Conservation (phyloP, 2,113 vertebrate genomes). For the Loxodonta africana region DNA sequence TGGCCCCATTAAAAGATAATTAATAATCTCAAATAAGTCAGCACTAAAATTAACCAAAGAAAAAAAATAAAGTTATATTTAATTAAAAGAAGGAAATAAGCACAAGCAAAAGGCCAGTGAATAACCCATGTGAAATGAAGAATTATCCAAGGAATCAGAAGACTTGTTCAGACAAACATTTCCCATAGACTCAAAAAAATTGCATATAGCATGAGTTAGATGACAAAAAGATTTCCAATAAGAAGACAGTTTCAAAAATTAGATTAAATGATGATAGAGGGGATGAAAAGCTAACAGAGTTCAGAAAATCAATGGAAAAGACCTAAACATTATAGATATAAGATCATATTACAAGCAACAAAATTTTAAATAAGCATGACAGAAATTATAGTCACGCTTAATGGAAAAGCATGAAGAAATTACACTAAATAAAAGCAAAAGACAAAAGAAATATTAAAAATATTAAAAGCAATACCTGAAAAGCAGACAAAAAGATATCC, state of each 20-base stretch:
- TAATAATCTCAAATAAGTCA: neutral
- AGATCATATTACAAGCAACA: slow-evolving; percentile 49
- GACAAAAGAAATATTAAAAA: slow-evolving; percentile 26
- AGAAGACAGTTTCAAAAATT: neutral
- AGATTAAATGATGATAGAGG: neutral
- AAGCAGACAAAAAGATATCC: neutral
- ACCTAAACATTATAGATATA: neutral
- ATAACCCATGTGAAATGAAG: neutral
- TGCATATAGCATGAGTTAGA: neutral
- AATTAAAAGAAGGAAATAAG: slow-evolving; percentile 19
- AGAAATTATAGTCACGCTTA: neutral
- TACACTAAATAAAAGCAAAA: slow-evolving; percentile 29
- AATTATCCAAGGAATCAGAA: neutral
- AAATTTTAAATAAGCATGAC: neutral
- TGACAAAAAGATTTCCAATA: neutral
- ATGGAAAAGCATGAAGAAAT: slow-evolving; percentile 20
- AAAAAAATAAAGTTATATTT: neutral
- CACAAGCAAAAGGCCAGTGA: neutral
- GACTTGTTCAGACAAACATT: neutral
- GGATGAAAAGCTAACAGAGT: neutral
- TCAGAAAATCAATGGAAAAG: neutral
- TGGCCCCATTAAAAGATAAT: neutral
- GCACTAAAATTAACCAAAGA: slow-evolving; percentile 17
- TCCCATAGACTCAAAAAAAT: neutral
- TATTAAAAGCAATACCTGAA: slow-evolving; percentile 66